Percentiles rank a stretch among this genome's conserved stretches.
These are phyloP conservation scores for Hydractinia echinata DNA, from an alignment of 30 jellyfish, hydroid and myxozoan genomes.

Conservation along the genomic window DNA sequence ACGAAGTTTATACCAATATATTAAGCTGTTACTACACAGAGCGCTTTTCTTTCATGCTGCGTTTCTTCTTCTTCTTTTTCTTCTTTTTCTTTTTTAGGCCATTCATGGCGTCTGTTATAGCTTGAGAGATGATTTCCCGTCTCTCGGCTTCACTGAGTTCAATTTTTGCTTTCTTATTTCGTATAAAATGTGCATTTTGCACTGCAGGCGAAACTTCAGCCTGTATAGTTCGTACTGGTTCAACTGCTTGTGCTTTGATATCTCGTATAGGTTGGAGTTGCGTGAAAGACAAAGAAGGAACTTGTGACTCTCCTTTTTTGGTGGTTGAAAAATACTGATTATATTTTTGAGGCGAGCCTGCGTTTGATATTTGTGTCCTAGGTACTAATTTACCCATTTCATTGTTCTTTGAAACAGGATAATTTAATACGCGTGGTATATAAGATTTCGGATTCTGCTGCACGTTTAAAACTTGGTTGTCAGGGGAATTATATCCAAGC, in stretches of 20 bases:
- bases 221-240: too few species aligned
- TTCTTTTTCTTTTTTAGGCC: constrained; percentile 25
- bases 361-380: background rate
- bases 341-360: background rate
- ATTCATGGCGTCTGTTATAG: constrained; percentile 49
- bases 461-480: background rate
- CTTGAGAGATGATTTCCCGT: constrained; percentile 56
- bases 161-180: background rate
- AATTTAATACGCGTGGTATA: background rate
- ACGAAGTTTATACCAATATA: too few species aligned
- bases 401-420: background rate
- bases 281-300: background rate
- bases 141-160: constrained; percentile 31
- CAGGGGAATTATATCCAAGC: background rate
- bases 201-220: background rate
- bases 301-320: background rate
- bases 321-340: background rate
- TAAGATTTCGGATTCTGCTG: background rate
- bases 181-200: background rate
- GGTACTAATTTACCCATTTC: background rate
- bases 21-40: too few species aligned
- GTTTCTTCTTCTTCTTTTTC: background rate
- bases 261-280: too few species aligned
- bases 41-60: background rate
- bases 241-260: too few species aligned